Evolutionary conservation across 2,888 invertebrate genomes (phyloP), one percentile per base, ranked within the genome.

Genomic region (Metallyticus violacea): DNA sequence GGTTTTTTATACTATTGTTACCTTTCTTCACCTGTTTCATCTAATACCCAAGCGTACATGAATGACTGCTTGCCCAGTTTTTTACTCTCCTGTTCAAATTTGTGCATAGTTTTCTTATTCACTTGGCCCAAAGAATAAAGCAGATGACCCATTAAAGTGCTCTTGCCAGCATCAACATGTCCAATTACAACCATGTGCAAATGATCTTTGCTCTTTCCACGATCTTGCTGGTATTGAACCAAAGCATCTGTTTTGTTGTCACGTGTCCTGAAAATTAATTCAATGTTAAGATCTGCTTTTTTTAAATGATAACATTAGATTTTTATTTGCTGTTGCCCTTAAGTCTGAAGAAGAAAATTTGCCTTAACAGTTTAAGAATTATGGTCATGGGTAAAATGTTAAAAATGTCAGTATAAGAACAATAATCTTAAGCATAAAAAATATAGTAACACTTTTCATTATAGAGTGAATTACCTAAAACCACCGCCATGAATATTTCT

Each of bases 1-100:
- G n/a, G n/a, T n/a, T n/a, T n/a, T n/a, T n/a, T n/a, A n/a, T n/a
- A n/a, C n/a, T n/a, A n/a, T n/a, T n/a, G n/a, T 89, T 90, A 94
- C 94, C 95, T 95, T 92, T 99, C 99, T 91, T 99, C 99, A 1
- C 98, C 98, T 87, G 99, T 99, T 92, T 99, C 99, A 92, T 99
- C 99, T 85, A 99, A 93, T 2, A 99, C 98, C 99, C 99, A 99
- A 3, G 99, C 99, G 92, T 97, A 99, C 93, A 98, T 97, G 90
- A 99, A 99, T 88, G 99, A 99, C 90, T 98, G 97, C 92, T 99
- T 99, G 3, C 99, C 99, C 89, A 98, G 93, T 92, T 99, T 99
- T 91, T 97, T 97, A 90, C 98, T 98, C 90, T 99, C 99, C 91
- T 98, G 98, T 91, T 99, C 99, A 93, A 98, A 98, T 91, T 99